Evolutionary conservation across 1,140 invertebrate species (phyloP).

Genomic region (Lordiphosa clarofinis): DNA sequence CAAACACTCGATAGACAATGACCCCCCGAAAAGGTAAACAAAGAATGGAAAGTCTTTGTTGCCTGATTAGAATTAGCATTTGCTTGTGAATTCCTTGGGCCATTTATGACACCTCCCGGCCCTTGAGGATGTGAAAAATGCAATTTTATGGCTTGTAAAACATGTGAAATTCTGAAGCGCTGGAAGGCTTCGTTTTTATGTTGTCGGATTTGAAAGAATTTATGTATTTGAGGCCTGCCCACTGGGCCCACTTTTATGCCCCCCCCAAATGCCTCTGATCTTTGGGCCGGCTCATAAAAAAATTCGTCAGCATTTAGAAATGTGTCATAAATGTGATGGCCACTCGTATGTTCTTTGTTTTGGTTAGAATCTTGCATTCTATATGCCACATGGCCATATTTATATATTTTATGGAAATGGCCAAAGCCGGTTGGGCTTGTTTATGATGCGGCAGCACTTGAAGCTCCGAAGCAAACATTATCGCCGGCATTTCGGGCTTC

Average conservation of each 20-base stretch:
- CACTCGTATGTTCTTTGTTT: slow-evolving; percentile 15
- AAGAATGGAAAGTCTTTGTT: slow-evolving; percentile 32
- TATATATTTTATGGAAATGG: slow-evolving; percentile 51
- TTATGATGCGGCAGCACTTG: slow-evolving; percentile 27
- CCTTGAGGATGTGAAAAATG: slow-evolving; percentile 63
- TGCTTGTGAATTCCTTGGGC: slow-evolving; percentile 48
- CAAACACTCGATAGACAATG: slow-evolving; percentile 15
- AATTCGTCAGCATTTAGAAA: slow-evolving; percentile 51
- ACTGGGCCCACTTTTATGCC: slow-evolving; percentile 44
- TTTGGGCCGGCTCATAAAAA: slow-evolving; percentile 24
- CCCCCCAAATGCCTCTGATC: slow-evolving; percentile 29
- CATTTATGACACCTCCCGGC: slow-evolving; percentile 50
- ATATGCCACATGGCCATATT: slow-evolving; percentile 23
- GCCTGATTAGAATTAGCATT: slow-evolving; percentile 53
- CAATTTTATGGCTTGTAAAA: slow-evolving; percentile 77
- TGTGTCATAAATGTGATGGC: slow-evolving; percentile 44
- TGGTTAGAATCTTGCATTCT: slow-evolving; percentile 15
- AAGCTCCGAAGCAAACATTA: slow-evolving; percentile 1
- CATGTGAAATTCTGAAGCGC: slow-evolving; percentile 65
- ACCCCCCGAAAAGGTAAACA: slow-evolving; percentile 6
- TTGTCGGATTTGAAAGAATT: slow-evolving; percentile 62
- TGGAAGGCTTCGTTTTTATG: slow-evolving; percentile 47
- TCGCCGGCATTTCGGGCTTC: slow-evolving; percentile 16
- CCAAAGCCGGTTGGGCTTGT: slow-evolving; percentile 32
- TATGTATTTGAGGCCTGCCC: slow-evolving; percentile 56